Evolutionary conservation across 2,797 vertebrate species (phyloP), one percentile per base, ranked within the genome.

Genomic region (Sparus aurata): DNA sequence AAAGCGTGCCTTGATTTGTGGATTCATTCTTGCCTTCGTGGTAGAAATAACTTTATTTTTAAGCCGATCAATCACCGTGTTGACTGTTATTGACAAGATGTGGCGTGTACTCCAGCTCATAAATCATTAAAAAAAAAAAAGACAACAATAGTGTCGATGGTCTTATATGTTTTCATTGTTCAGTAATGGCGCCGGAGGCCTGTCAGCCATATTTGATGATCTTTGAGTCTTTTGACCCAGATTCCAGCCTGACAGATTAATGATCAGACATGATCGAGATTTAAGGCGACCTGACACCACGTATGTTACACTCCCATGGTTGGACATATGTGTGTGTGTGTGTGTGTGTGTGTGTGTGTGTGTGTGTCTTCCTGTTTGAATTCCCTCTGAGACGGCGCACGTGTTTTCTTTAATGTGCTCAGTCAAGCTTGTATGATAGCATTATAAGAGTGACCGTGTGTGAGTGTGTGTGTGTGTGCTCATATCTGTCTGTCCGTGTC

Each of bases 221-320:
- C 50, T 54, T 18, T 62, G 70, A 68, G 75, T 67, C 38, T 47
- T 47, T 53, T 84, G 88, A 88, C 93, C 91, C 73, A 90, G 38
- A 88, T 89, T 83, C 75, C 12, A 38, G 53, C 22, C 17, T 71
- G 77, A 81, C 25, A 23, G 79, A 73, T 87, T 82, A 63, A 88
- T 83, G 83, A 91, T 84, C 79, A 66, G 79, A 80, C 69, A 53
- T 45, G 72, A 83, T 85, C 73, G 34, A 34, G 34, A 34, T 34
- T 34, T 34, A 83, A 81, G 82, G 65, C 87, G 91, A 90, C 84
- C 85, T 79, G 86, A 87, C 85, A 82, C 49, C 57, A 64, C 34
- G 62, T 67, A 80, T 89, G 87, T 64, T 80, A 68, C 69, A 70
- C 85, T 91, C 87, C 79, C 88, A 88, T 52, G 66, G 53, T 65